A percentile compares a stretch with the other conserved stretches of the same genome.
These are phyloP conservation scores for Silurus lanzhouensis DNA, from an alignment of 2,797 vertebrate genomes.

Conservation along the genomic window DNA sequence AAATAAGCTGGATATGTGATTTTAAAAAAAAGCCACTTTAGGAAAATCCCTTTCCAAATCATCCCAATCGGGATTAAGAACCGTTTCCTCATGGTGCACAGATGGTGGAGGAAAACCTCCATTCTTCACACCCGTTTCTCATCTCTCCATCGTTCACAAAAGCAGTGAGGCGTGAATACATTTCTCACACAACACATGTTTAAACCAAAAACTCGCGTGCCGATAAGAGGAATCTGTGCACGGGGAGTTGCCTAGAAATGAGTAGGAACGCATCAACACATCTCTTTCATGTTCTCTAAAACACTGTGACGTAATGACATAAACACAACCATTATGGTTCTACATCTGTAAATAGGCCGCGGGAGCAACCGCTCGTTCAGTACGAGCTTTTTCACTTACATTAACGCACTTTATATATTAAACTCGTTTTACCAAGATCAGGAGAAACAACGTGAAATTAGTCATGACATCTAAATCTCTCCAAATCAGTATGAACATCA, in stretches of 20 bases:
- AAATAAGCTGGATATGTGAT: background rate
- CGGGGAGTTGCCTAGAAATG: background rate
- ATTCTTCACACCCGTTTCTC: slow-evolving; percentile 11
- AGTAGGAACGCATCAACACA: background rate
- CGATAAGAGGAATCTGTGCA: slow-evolving; percentile 10
- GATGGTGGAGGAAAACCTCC: slow-evolving; percentile 24
- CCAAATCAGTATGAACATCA: too few species aligned
- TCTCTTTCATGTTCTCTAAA: slow-evolving; percentile 11
- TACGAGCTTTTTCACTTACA: slow-evolving; percentile 17
- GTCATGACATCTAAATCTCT: background rate
- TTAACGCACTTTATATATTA: background rate
- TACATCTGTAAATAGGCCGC: slow-evolving; percentile 7
- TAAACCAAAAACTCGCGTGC: slow-evolving; percentile 30
- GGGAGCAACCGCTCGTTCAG: background rate
- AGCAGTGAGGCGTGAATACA: slow-evolving; percentile 26
- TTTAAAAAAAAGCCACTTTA: background rate
- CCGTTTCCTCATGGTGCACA: background rate
- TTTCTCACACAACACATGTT: slow-evolving; percentile 43
- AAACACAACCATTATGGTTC: background rate
- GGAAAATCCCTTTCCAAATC: slow-evolving; percentile 8
- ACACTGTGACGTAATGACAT: background rate
- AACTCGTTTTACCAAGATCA: background rate
- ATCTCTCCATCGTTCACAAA: slow-evolving; percentile 31
- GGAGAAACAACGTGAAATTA: background rate
- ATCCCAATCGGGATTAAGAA: slow-evolving; percentile 15